These are phyloP conservation scores for Brachionus asplanchnoidis DNA, from an alignment of 1,140 invertebrate species.

Conservation along the genomic window DNA sequence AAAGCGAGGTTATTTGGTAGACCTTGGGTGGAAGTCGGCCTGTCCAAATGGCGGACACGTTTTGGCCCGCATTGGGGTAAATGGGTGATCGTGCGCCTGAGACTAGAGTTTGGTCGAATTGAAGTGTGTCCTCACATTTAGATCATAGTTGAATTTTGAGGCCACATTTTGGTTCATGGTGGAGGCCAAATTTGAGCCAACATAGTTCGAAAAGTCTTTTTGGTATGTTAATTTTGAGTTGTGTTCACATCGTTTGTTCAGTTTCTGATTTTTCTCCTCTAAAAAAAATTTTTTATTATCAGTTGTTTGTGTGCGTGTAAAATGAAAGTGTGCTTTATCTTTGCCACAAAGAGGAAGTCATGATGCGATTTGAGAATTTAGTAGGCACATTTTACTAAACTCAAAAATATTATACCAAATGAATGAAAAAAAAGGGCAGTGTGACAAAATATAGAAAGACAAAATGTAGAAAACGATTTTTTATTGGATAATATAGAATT, in stretches of 20 bases:
- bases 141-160: background rate
- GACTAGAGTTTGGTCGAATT: background rate
- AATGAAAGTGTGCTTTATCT: background rate
- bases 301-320: background rate
- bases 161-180: background rate
- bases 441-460: no score
- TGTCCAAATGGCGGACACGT: constrained; percentile 67
- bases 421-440: no score
- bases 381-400: no score
- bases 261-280: background rate
- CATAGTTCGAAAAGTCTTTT: background rate
- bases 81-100: background rate
- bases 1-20: constrained; percentile 60
- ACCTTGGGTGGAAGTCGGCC: constrained; percentile 69
- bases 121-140: background rate
- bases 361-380: background rate
- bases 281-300: background rate
- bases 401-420: background rate
- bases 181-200: background rate
- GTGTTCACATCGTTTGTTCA: background rate
- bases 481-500: no score
- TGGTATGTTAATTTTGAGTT: background rate
- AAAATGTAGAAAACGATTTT: no score
- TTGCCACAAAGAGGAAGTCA: background rate
- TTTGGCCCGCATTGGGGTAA: background rate